Conservation (phyloP, 1,140 invertebrate genomes). For the Leptinotarsa undecemlineata region DNA sequence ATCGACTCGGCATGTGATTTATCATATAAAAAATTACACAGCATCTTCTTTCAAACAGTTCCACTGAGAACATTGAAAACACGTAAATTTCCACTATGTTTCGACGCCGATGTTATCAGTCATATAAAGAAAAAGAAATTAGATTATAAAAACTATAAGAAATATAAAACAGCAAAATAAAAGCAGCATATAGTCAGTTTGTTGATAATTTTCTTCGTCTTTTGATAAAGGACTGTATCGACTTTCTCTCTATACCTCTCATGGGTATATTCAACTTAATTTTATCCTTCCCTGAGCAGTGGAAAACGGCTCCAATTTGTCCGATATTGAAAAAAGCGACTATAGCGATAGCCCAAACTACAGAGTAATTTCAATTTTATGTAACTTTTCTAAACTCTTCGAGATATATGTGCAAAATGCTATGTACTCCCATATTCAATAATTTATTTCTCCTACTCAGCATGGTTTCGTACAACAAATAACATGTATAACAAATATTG, state of each 20-base stretch:
- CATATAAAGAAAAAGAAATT: background rate
- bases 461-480: background rate
- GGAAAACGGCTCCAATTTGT: background rate
- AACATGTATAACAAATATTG: background rate
- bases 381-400: slow-evolving; percentile 7
- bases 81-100: background rate
- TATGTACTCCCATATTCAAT: too few relatives aligned
- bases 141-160: too few relatives aligned
- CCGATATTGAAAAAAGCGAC: slow-evolving; percentile 6
- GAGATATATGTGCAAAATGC: slow-evolving; percentile 8
- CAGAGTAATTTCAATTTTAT: background rate
- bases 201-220: background rate
- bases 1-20: background rate
- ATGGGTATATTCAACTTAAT: slow-evolving; percentile 8
- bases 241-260: background rate
- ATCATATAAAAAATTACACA: slow-evolving; percentile 12
- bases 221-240: slow-evolving; percentile 9
- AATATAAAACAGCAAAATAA: background rate
- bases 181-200: too few relatives aligned
- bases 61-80: background rate
- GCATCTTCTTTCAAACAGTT: too few relatives aligned
- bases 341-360: background rate
- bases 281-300: slow-evolving; percentile 5
- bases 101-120: background rate
- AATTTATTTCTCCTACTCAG: background rate